Conservation (phyloP, 2,797 vertebrate species). For the Sparus aurata region DNA sequence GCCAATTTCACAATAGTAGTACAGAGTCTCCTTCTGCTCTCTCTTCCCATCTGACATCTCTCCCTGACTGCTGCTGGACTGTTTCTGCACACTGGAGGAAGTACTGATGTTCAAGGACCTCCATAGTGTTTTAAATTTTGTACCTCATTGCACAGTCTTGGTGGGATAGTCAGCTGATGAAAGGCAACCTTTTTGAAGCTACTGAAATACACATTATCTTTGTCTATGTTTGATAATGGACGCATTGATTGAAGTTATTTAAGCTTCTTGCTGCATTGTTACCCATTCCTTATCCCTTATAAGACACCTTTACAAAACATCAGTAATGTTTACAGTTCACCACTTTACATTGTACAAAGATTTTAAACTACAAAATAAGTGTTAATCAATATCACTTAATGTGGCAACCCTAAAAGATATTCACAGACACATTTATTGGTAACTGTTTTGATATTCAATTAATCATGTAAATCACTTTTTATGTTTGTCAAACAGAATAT, state of each 20-base stretch:
- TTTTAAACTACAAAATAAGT: neutral
- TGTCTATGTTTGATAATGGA: neutral
- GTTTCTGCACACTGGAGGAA: conserved; percentile 39
- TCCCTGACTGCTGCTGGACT: conserved; percentile 38
- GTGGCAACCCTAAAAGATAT: too few species aligned
- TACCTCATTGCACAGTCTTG: neutral
- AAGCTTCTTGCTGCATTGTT: neutral
- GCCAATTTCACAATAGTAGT: conserved; percentile 57
- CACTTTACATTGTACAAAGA: neutral
- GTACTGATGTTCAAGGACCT: conserved; percentile 10
- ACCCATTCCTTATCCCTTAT: neutral
- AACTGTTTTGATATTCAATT: too few species aligned
- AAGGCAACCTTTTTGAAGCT: conserved; percentile 9
- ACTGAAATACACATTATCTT: neutral
- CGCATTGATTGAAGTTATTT: neutral
- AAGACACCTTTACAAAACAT: neutral
- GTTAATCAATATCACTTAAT: too few species aligned
- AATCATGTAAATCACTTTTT: too few species aligned
- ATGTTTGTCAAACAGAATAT: too few species aligned
- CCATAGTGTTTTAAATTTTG: conserved; percentile 6
- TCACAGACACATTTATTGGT: too few species aligned
- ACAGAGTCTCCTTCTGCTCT: conserved; percentile 40
- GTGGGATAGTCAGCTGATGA: neutral
- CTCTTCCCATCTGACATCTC: conserved; percentile 41
- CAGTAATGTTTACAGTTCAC: neutral